Evolutionary conservation across 2,113 vertebrate genomes (phyloP).

Genomic region (Trichechus manatus): DNA sequence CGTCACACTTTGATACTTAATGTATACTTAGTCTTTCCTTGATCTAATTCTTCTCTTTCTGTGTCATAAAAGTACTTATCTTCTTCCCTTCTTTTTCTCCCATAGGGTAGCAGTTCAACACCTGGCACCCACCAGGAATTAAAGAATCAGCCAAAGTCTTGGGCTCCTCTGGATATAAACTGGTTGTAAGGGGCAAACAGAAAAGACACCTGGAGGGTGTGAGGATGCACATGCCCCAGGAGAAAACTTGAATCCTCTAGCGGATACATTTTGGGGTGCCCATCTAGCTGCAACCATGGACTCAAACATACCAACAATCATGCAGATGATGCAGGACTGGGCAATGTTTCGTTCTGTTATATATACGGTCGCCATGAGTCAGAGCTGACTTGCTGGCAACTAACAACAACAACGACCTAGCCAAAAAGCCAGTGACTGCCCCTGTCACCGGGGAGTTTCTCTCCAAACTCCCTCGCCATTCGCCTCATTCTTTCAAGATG

Average conservation of each 20-base stretch:
- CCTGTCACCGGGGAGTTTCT: background rate
- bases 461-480: background rate
- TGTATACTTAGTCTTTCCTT: conserved; percentile 60
- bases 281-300: too few relatives aligned
- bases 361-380: too few relatives aligned
- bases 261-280: background rate
- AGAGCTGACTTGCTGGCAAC: too few relatives aligned
- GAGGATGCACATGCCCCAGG: background rate
- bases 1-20: conserved; percentile 65
- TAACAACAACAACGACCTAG: background rate
- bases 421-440: background rate
- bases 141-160: background rate
- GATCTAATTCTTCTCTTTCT: conserved; percentile 53
- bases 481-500: background rate
- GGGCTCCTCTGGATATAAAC: background rate
- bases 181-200: background rate
- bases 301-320: too few relatives aligned
- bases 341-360: too few relatives aligned
- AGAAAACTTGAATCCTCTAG: background rate
- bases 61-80: background rate
- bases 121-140: conserved; percentile 8
- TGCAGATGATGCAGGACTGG: too few relatives aligned
- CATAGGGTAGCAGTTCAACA: background rate
- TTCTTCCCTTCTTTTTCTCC: conserved; percentile 53
- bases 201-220: background rate